Evolutionary conservation across 2,797 vertebrate species (phyloP).

Genomic region (Urosaurus nigricauda): DNA sequence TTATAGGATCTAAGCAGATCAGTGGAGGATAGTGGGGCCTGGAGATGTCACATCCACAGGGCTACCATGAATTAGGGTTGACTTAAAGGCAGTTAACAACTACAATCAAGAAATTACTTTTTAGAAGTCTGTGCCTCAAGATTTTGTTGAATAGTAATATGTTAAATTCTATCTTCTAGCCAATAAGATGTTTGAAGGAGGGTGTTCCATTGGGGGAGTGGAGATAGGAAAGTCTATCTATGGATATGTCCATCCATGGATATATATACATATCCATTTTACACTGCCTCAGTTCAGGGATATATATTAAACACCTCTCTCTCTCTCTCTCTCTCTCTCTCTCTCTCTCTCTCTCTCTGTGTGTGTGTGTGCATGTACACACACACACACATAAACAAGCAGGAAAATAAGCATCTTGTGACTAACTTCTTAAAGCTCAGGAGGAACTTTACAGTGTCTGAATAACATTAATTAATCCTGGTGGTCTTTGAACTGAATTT

Average conservation of each 20-base stretch:
- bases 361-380: no score
- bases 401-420: neutral
- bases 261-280: neutral
- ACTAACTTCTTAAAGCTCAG: neutral
- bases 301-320: no score
- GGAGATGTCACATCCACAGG: no score
- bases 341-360: no score
- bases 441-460: neutral
- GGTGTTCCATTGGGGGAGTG: neutral
- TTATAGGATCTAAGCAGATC: no score
- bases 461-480: neutral
- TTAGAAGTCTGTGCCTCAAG: neutral
- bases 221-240: neutral
- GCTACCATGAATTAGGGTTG: no score
- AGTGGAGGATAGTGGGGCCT: no score
- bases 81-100: no score
- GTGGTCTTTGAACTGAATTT: neutral
- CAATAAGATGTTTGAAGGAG: neutral
- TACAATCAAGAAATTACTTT: neutral
- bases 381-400: no score
- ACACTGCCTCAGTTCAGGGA: neutral
- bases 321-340: no score
- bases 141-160: neutral
- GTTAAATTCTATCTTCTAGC: neutral
- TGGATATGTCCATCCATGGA: neutral